These are phyloP conservation scores for Pagrus major DNA, from an alignment of 2,113 vertebrate genomes.

Conservation along the genomic window DNA sequence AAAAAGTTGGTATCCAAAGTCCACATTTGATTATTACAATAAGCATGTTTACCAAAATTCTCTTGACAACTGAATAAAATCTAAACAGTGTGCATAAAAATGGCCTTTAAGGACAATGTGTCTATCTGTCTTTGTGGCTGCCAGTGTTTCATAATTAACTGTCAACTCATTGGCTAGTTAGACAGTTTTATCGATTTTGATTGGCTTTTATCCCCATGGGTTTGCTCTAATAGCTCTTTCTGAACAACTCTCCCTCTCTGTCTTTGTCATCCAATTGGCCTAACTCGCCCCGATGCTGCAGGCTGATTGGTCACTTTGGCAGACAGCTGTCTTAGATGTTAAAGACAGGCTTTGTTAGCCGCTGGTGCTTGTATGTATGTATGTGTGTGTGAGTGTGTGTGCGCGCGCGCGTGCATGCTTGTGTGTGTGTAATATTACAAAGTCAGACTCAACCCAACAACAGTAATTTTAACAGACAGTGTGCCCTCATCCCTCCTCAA, in stretches of 20 bases:
- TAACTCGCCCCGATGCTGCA: background rate
- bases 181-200: slow-evolving; percentile 46
- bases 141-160: slow-evolving; percentile 49
- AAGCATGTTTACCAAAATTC: slow-evolving; percentile 7
- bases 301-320: slow-evolving; percentile 55
- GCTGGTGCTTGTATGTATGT: background rate
- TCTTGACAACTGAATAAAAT: slow-evolving; percentile 18
- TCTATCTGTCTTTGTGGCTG: slow-evolving; percentile 31
- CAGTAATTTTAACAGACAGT: slow-evolving; percentile 21
- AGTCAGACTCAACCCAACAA: slow-evolving; percentile 25
- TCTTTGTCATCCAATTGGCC: slow-evolving; percentile 53
- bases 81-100: slow-evolving; percentile 24
- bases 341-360: slow-evolving; percentile 24
- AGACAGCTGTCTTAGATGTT: slow-evolving; percentile 41
- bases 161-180: slow-evolving; percentile 43
- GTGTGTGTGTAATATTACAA: slow-evolving; percentile 2
- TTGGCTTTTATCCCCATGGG: slow-evolving; percentile 50
- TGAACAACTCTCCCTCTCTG: slow-evolving; percentile 13
- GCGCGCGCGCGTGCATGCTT: background rate
- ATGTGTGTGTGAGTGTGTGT: background rate
- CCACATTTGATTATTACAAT: slow-evolving; percentile 46
- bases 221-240: slow-evolving; percentile 32
- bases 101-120: slow-evolving; percentile 43
- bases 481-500: background rate
- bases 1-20: slow-evolving; percentile 32